Percentiles rank a stretch among this genome's conserved stretches.
phyloP scores from a whole-genome alignment of 1,140 invertebrate species.

The Diorhabda carinulata region DNA sequence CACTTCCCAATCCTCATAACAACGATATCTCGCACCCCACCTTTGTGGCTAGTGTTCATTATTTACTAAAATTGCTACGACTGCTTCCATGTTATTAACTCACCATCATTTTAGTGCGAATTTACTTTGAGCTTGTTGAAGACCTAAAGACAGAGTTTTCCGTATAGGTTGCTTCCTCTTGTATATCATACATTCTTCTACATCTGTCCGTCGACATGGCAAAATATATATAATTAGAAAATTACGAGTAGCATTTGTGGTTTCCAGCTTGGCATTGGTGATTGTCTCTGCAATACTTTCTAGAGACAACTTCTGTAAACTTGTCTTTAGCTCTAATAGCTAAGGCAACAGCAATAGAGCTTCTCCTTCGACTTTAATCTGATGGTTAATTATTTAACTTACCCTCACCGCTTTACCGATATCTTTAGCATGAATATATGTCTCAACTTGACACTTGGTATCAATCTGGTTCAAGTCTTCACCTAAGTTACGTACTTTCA shows the following conservation, averaged over 20 bases:
- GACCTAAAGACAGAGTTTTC: no score
- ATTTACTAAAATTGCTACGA: no score
- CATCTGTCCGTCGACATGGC: not conserved
- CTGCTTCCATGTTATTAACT: no score
- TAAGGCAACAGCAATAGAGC: not conserved
- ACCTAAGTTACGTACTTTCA: conserved; percentile 28
- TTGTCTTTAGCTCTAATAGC: not conserved
- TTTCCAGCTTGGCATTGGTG: not conserved
- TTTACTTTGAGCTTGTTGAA: no score
- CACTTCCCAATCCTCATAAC: no score
- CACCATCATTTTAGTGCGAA: no score
- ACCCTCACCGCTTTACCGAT: conserved; percentile 34
- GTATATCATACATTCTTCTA: not conserved
- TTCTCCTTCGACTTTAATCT: not conserved
- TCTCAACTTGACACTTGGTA: conserved; percentile 37
- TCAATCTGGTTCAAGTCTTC: conserved; percentile 41
- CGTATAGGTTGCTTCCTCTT: no score
- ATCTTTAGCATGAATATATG: conserved; percentile 26
- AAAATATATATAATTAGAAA: not conserved
- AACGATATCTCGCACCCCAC: no score
- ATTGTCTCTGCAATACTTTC: no score
- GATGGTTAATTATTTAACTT: conserved; percentile 1
- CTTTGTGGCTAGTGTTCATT: no score
- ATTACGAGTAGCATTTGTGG: not conserved
- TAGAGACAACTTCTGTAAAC: no score